Evolutionary conservation across 2,888 invertebrate species (phyloP), one percentile per base, ranked within the genome.

Genomic region (Strigamia maritima): DNA sequence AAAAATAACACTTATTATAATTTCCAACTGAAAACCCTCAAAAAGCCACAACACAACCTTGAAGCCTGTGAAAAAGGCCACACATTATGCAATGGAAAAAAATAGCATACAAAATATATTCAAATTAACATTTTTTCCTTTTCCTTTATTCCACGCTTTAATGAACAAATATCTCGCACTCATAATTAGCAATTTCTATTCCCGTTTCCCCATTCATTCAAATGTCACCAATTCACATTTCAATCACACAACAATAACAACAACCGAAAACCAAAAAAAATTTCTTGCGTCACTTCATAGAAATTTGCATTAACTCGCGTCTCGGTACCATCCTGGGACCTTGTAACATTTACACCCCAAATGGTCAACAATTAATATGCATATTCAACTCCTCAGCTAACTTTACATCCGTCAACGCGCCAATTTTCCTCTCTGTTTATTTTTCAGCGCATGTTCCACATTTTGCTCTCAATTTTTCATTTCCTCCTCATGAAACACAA

Each of bases 1-100:
- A 6, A 14, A 54, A 54, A 54, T 4, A 19, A 54, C 7, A 54
- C n/a, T n/a, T n/a, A n/a, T n/a, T n/a, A 54, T 12, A 60, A 26
- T 65, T 14, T 65, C 12, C 24, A 65, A 24, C 22, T 26, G 24
- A n/a, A n/a, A n/a, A 65, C 65, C 65, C 24, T 22, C 6, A 65
- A 65, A 65, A 65, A n/a, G n/a, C n/a, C n/a, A n/a, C n/a, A n/a
- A 2, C 65, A 65, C 65, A 65, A 65, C 65, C 65, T 65, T 65
- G 65, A 65, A 65, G 65, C 24, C n/a, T 65, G 65, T 65, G 65
- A 65, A 65, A 65, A 65, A 65, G 65, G 65, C 65, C 65, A 26
- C 7, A 7, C 28, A 65, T 65, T 65, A 65, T 26, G 65, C 65
- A 65, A 65, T 26, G 26, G 26, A 28, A 1, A 60, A 60, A 19